Evolutionary conservation across 2,797 vertebrate genomes (phyloP), one percentile per base, ranked within the genome.

Genomic region (Manis crassicaudata): DNA sequence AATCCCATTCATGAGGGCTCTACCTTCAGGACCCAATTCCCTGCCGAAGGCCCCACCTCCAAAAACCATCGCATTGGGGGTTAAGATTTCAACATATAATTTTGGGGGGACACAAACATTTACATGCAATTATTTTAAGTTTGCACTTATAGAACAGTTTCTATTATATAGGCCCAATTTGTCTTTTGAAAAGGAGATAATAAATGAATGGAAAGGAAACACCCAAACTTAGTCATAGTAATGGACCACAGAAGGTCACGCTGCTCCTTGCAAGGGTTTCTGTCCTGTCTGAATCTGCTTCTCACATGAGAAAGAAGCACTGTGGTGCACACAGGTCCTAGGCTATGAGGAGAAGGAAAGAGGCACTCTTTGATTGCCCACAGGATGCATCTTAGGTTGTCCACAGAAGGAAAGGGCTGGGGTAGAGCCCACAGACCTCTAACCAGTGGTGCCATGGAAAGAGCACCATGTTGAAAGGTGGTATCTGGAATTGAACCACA

Each of bases 391-490:
- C 52, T 32, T 29, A 52, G 2, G 25, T 70, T 17, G 18, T 25
- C 5, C 23, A 17, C 18, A 29, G 56, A 73, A 62, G 4, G 21
- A 54, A 91, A 37, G n/a, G 83, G 20, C 6, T 72, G 11, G 37
- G 62, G 58, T 40, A 20, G 11, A 50, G 56, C 20, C 9, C 35
- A 9, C 46, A 88, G 29, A 52, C 54, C 14, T n/a, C 21, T 58
- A 8, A 1, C 16, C 13, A 4, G 1, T 0, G 58, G 37, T n/a
- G 9, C 3, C 5, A 2, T 20, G 43, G 12, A 12, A 83, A 79
- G 23, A 52, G 56, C 6, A 10, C 0, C 2, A 20, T 3, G 25
- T 9, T 13, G 11, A 35, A 40, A 37, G 35, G 10, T 0, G 50
- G 20, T 6, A 21, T 54, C 37, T 56, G 10, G n/a, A 29, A 58